These are phyloP conservation scores for Hemicordylus capensis DNA, from an alignment of 2,113 vertebrate genomes.

Conservation along the genomic window DNA sequence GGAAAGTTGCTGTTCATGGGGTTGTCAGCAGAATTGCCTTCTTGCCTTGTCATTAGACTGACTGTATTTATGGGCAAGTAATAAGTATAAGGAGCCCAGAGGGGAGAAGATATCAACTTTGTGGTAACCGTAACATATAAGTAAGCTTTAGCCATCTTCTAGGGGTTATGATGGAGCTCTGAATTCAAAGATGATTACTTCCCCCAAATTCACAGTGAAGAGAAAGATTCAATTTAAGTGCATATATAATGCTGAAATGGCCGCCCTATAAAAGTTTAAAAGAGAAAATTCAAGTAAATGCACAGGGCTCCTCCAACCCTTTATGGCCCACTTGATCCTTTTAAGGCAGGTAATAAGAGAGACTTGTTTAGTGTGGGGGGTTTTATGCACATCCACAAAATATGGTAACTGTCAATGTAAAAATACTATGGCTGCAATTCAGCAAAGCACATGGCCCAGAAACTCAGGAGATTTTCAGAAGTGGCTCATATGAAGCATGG, in stretches of 20 bases:
- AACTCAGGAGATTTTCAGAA: neutral
- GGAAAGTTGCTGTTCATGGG: neutral
- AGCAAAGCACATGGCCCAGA: neutral
- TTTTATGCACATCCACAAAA: neutral
- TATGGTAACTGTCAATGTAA: neutral
- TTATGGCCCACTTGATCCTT: neutral
- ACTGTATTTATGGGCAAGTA: neutral
- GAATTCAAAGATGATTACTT: neutral
- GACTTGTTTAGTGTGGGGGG: neutral
- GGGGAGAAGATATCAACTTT: neutral
- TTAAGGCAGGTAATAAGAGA: neutral
- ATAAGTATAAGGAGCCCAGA: neutral
- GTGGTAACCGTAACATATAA: neutral
- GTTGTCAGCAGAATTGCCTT: neutral
- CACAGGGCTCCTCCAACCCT: neutral
- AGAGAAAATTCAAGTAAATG: neutral
- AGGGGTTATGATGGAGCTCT: neutral
- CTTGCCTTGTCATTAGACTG: constrained; percentile 15
- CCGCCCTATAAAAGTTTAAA: neutral
- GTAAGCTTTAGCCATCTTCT: constrained; percentile 13
- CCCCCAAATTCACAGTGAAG: neutral
- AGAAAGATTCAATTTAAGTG: neutral
- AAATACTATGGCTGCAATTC: neutral
- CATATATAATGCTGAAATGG: neutral
- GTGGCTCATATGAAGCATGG: neutral